Base-by-base conservation (phyloP, 2,888 invertebrate genomes). In the Yponomeuta malinellus region DNA sequence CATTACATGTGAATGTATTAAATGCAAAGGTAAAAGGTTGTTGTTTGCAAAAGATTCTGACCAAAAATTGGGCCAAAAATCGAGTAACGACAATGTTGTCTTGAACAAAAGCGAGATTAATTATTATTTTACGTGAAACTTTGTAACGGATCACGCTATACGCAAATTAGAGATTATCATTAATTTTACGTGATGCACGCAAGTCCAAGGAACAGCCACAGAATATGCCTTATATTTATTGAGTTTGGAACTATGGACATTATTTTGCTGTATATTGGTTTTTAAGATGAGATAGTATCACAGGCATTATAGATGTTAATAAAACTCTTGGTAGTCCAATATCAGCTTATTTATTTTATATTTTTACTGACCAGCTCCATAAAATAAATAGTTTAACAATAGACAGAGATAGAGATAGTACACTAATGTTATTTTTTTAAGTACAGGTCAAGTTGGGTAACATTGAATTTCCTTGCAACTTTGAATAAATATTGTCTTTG, bases 121-220 rank as follows among this genome's bases (percentile, higher is more conserved):
- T 65, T 23, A 64, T 64, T 64, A 65, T 65, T 65, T 29, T 29
- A 29, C 65, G 33, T 65, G 65, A 31, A 65, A 65, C 12, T 65
- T 31, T 33, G 65, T 63, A 23, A 63, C 63, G 63, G 10, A n/a
- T 63, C 65, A 65, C 65, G 65, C 65, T 23, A 65, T 31, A 65
- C 33, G 65, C 33, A 65, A 65, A 65, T 65, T 65, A 65, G 33
- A 65, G 33, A 15, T 9, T 31, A 33, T 65, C 31, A 33, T 29
- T 31, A 33, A 65, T 65, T 65, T 59, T 59, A 59, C 15, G 12
- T 59, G 12, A 59, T 3, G 15, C 52, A 65, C 65, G 65, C 65
- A 65, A 29, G 65, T 65, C 33, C 29, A 65, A 33, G 33, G 10
- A 65, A 29, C 52, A 12, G 15, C 15, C 52, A 59, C 5, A 59